These are phyloP conservation scores for Augochlorella aurata DNA, from an alignment of 2,888 invertebrate species.

Conservation along the genomic window DNA sequence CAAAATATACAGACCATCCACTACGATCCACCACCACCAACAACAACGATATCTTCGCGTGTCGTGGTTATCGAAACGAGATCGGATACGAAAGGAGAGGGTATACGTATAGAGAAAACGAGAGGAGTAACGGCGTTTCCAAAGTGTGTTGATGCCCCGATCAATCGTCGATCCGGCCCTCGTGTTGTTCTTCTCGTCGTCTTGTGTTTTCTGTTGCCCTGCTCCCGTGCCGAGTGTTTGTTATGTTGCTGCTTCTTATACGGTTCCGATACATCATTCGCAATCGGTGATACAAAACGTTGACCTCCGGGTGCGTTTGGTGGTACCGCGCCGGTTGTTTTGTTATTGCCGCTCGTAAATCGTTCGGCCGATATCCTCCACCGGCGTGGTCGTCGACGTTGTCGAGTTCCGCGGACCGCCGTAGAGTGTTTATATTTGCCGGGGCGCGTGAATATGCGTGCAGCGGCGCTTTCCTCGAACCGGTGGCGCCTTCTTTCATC, in stretches of 20 bases:
- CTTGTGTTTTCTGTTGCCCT: slow-evolving; percentile 59
- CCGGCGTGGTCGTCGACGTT: background rate
- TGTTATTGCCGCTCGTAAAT: slow-evolving; percentile 26
- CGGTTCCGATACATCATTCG: slow-evolving; percentile 29
- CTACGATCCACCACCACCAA: slow-evolving; percentile 58
- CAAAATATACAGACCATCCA: slow-evolving; percentile 25
- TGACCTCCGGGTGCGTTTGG: slow-evolving; percentile 8
- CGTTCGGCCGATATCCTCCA: background rate
- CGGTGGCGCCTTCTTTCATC: slow-evolving; percentile 72
- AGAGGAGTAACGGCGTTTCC: slow-evolving; percentile 7
- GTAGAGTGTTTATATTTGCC: slow-evolving; percentile 70
- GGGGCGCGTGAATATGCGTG: slow-evolving; percentile 70
- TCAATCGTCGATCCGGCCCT: background rate
- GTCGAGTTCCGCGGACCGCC: slow-evolving; percentile 38
- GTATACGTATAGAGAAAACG: background rate
- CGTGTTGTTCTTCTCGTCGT: slow-evolving; percentile 43
- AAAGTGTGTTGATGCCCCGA: slow-evolving; percentile 45
- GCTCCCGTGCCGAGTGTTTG: slow-evolving; percentile 62
- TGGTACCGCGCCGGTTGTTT: background rate
- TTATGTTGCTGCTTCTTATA: slow-evolving; percentile 55
- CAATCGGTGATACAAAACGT: background rate
- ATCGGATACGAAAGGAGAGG: slow-evolving; percentile 1
- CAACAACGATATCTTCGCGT: slow-evolving; percentile 35
- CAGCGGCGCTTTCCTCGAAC: slow-evolving; percentile 64
- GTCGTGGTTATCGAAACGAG: slow-evolving; percentile 8